Base-by-base conservation (phyloP, 2,888 invertebrate genomes). In the Hololepta plana region DNA sequence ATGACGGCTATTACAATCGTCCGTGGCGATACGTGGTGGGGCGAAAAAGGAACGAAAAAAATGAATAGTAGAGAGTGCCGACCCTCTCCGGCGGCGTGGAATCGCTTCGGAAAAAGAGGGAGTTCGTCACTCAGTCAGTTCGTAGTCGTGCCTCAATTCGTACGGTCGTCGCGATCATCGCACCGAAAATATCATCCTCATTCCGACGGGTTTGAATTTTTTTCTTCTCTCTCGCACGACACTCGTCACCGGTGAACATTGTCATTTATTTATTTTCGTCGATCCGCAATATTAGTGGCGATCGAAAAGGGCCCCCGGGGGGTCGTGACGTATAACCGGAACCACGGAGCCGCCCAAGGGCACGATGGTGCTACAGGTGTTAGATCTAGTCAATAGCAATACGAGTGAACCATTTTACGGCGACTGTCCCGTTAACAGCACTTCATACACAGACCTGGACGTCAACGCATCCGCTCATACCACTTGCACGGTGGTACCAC, bases 331-430 rank as follows among this genome's bases (percentile, higher is more conserved):
- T 44, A 36, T 37, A 29, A 25, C 32, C 38, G 38, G 35, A 40
- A 50, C 43, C 42, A 53, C 52, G 55, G 58, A 57, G 47, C 52
- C 56, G 51, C 55, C 53, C 42, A 57, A 62, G 57, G 64, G 65
- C 54, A 60, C 61, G 55, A 76, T 76, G 76, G 73, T 76, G 55
- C 66, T 76, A 49, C 74, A 75, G 57, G 72, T 74, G 64, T 59
- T 72, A 46, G 65, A 66, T 51, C 58, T 63, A 40, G 59, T 64
- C 45, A 41, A 41, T 38, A 41, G 41, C 40, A 55, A 58, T 35
- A 68, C 69, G 45, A 67, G 69, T 52, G 76, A 75, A 60, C 69
- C 72, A 51, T 73, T 74, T 57, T 74, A 73, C 51, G 67, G 62
- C 54, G 67, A 67, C 42, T 66, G 65, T 47, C 66, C 66, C 35